Evolutionary conservation across 92 coral and sea anemone species (phyloP).

Genomic region (Palythoa heliodiscus): DNA sequence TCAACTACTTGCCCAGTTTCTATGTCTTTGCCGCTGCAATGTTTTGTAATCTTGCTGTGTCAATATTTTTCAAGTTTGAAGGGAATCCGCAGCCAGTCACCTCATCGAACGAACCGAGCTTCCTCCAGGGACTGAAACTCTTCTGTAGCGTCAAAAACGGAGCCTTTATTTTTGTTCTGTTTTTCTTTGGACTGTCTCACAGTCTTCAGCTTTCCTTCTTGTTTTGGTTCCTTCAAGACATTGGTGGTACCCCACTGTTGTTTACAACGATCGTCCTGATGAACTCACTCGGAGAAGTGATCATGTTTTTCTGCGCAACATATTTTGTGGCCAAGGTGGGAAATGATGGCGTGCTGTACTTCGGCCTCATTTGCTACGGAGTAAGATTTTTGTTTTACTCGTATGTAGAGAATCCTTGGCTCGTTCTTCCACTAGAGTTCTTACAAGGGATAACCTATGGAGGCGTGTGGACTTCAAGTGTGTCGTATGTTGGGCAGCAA

Average conservation of each 20-base stretch:
- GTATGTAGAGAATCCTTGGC: slow-evolving; percentile 77
- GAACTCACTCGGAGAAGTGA: slow-evolving; percentile 78
- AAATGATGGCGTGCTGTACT: slow-evolving; percentile 76
- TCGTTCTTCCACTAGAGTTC: slow-evolving; percentile 77
- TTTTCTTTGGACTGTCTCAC: slow-evolving; percentile 65
- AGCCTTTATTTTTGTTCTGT: slow-evolving; percentile 63
- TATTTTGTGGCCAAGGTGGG: slow-evolving; percentile 78
- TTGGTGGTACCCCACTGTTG: slow-evolving; percentile 84
- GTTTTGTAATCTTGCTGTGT: slow-evolving; percentile 65
- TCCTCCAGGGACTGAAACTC: slow-evolving; percentile 65
- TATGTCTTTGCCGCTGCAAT: slow-evolving; percentile 84
- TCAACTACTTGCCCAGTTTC: slow-evolving; percentile 79
- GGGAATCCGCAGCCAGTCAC: slow-evolving; percentile 24
- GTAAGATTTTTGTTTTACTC: slow-evolving; percentile 78
- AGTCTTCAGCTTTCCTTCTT: slow-evolving; percentile 83
- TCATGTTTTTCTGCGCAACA: slow-evolving; percentile 83
- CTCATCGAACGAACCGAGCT: slow-evolving; percentile 44
- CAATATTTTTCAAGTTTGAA: slow-evolving; percentile 68
- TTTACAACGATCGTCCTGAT: slow-evolving; percentile 74
- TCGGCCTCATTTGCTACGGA: slow-evolving; percentile 78
- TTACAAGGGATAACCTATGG: slow-evolving; percentile 88
- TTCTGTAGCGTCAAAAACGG: slow-evolving; percentile 79
- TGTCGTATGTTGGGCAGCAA: slow-evolving; percentile 76
- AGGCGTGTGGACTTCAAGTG: slow-evolving; percentile 91
- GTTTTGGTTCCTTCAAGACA: slow-evolving; percentile 91